These are phyloP conservation scores for Leucosticte australis DNA, from an alignment of 2,113 vertebrate genomes.

Conservation along the genomic window DNA sequence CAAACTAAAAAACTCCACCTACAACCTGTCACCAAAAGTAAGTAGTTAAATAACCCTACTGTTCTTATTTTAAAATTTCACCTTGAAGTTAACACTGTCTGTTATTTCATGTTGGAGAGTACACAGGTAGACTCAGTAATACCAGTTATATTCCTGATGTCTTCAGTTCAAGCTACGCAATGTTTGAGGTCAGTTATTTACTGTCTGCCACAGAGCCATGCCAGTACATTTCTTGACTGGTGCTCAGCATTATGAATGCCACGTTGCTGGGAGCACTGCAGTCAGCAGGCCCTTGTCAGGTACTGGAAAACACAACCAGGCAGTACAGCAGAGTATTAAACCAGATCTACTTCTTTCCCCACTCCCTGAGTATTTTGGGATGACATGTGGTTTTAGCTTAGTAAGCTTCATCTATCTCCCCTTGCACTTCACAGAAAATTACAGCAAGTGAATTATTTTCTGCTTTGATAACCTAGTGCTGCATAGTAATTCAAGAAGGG, in stretches of 20 bases:
- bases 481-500: background rate
- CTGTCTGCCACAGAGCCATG: background rate
- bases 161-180: background rate
- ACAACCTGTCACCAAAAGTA: background rate
- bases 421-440: background rate
- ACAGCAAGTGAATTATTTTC: background rate
- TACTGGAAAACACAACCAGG: background rate
- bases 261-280: background rate
- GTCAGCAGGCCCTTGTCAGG: background rate
- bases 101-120: background rate
- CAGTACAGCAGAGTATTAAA: background rate
- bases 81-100: background rate
- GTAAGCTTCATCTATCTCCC: background rate
- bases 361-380: background rate
- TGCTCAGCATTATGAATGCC: background rate
- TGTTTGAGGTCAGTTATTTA: background rate
- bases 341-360: background rate
- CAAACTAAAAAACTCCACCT: background rate
- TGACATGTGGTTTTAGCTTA: background rate
- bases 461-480: background rate
- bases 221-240: background rate
- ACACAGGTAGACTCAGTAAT: background rate
- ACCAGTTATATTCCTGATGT: background rate
- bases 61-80: background rate
- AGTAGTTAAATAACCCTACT: background rate